phyloP scores from a whole-genome alignment of 2,113 vertebrate genomes.

The Pelecanus crispus region DNA sequence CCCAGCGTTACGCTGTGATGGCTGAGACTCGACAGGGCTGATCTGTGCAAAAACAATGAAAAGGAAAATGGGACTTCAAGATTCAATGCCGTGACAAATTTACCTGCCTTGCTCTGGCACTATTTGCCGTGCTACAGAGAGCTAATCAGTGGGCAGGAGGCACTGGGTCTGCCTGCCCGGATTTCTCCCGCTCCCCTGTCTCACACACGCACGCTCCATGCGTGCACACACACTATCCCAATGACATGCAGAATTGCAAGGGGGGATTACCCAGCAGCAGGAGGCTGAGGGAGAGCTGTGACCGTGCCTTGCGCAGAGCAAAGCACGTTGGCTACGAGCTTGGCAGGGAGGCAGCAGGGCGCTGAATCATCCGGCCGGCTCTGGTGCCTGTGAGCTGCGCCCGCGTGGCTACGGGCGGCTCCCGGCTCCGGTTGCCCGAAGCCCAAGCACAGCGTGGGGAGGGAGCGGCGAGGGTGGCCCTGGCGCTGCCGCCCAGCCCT shows the following conservation, averaged over 20 bases:
- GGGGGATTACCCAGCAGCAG: background rate
- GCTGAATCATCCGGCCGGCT: background rate
- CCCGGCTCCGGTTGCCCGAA: background rate
- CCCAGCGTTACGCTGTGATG: background rate
- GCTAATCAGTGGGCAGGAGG: background rate
- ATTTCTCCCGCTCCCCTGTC: background rate
- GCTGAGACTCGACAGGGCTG: background rate
- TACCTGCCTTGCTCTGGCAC: background rate
- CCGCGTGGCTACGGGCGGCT: background rate
- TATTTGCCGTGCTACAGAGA: background rate
- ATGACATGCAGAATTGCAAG: rapidly evolving
- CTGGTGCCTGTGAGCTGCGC: background rate
- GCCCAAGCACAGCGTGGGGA: background rate
- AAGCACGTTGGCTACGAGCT: background rate
- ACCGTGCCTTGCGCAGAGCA: background rate
- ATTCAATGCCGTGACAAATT: background rate
- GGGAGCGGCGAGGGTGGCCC: background rate
- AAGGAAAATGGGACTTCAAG: background rate
- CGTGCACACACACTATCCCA: rapidly evolving
- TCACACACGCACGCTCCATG: rapidly evolving
- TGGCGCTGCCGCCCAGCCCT: background rate
- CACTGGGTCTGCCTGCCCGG: background rate
- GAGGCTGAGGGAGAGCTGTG: background rate
- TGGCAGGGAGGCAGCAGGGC: background rate
- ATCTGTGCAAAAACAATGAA: background rate